These are phyloP conservation scores for Halcyon leucocephala DNA, from an alignment of 2,797 vertebrate genomes.

Conservation along the genomic window DNA sequence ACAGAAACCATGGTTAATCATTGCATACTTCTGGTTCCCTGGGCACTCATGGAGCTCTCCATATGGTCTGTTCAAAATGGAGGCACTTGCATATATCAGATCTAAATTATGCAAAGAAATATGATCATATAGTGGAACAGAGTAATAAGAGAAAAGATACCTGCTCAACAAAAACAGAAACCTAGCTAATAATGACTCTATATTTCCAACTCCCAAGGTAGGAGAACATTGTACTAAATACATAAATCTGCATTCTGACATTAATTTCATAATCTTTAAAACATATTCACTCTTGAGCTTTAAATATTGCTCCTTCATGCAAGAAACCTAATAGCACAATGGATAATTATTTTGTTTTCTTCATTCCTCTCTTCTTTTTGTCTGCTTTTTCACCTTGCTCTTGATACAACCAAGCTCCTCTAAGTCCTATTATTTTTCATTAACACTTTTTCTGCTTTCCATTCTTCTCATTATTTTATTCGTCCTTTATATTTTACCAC, in stretches of 20 bases:
- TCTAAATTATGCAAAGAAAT: constrained; percentile 75
- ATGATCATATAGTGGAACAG: constrained; percentile 69
- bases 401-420: not conserved
- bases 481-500: not conserved
- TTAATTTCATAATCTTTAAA: constrained; percentile 67
- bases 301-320: constrained; percentile 47
- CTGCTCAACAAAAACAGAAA: constrained; percentile 75
- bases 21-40: constrained; percentile 68
- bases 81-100: constrained; percentile 73
- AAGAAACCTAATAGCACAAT: not conserved
- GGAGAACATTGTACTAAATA: constrained; percentile 51
- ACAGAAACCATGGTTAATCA: constrained; percentile 74
- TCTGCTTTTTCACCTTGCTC: not conserved
- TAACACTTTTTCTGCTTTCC: not conserved
- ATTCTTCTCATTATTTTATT: not conserved
- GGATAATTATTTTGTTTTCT: constrained; percentile 33
- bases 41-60: constrained; percentile 74
- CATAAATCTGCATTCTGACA: constrained; percentile 67
- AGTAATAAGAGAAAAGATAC: constrained; percentile 70
- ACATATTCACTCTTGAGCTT: constrained; percentile 39
- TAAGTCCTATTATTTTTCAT: not conserved
- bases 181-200: constrained; percentile 66
- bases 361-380: not conserved
- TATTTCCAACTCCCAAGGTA: constrained; percentile 51
- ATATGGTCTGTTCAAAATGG: constrained; percentile 75